Conservation (phyloP, 1,140 invertebrate species). For the Copidosoma floridanum region DNA sequence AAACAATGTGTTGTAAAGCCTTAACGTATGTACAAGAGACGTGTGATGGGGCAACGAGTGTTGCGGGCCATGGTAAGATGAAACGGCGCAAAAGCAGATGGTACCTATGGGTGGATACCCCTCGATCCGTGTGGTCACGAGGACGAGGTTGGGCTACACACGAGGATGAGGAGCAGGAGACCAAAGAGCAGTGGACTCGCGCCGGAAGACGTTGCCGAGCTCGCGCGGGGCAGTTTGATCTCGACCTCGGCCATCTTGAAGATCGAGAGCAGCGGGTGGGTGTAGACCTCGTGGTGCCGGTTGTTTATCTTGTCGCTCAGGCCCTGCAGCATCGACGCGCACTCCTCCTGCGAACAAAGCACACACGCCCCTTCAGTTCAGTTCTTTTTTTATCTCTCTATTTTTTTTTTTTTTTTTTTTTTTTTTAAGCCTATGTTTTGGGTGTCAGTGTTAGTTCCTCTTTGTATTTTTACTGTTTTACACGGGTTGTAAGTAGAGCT, state of each 20-base stretch:
- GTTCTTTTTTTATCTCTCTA: too few species aligned
- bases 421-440: too few species aligned
- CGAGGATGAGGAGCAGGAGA: constrained; percentile 31
- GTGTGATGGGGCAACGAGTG: background rate
- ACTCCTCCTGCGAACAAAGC: constrained; percentile 69
- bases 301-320: constrained; percentile 82
- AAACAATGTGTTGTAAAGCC: background rate
- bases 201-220: constrained; percentile 30
- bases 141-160: constrained; percentile 26
- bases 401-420: constrained; percentile 23
- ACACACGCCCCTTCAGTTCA: too few species aligned
- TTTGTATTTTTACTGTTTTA: too few species aligned
- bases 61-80: background rate
- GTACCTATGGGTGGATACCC: constrained; percentile 3
- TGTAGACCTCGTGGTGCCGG: constrained; percentile 78
- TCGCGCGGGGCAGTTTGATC: constrained; percentile 58
- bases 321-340: constrained; percentile 74
- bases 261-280: constrained; percentile 81
- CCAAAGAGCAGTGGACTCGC: constrained; percentile 29
- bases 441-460: too few species aligned
- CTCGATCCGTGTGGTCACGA: constrained; percentile 41
- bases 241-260: constrained; percentile 91
- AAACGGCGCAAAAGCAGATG: background rate
- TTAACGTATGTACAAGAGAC: background rate
- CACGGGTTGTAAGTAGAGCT: too few species aligned